Evolutionary conservation across 2,888 invertebrate species (phyloP).

Genomic region (Agrotis puta): DNA sequence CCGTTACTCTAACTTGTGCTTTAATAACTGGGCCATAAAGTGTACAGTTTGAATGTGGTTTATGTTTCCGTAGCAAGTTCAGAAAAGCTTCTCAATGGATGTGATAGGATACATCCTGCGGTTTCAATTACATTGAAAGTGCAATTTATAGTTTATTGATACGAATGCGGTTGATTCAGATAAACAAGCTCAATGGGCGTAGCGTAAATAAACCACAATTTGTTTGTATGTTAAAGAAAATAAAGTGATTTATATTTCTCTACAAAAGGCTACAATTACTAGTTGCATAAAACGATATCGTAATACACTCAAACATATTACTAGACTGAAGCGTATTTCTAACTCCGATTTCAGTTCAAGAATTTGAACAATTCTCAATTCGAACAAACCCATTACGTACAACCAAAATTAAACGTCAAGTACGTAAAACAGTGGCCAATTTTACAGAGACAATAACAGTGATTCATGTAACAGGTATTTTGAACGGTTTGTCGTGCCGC

Average conservation of each 20-base stretch:
- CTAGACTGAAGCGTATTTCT: constrained; percentile 10
- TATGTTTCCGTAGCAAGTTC: constrained; percentile 68
- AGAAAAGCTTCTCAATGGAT: constrained; percentile 83
- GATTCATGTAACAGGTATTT: constrained; percentile 70
- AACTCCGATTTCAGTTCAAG: constrained; percentile 27
- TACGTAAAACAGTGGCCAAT: constrained; percentile 50
- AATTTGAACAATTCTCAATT: constrained; percentile 40
- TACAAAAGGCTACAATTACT: constrained; percentile 7
- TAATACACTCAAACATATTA: constrained; percentile 6
- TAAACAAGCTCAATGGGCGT: constrained; percentile 55
- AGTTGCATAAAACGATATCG: background rate
- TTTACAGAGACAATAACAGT: constrained; percentile 61
- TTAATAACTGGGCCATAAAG: constrained; percentile 62
- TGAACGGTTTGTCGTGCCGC: constrained; percentile 59
- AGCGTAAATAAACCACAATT: constrained; percentile 35
- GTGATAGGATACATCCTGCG: constrained; percentile 88
- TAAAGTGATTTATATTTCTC: background rate
- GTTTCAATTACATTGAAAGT: constrained; percentile 85
- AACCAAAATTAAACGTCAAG: constrained; percentile 51
- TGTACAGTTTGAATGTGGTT: constrained; percentile 57
- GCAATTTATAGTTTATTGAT: constrained; percentile 83
- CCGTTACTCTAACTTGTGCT: constrained; percentile 62
- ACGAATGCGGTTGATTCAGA: constrained; percentile 67
- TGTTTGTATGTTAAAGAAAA: constrained; percentile 5
- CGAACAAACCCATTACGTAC: constrained; percentile 37